phyloP scores from a whole-genome alignment of 2,797 vertebrate species.

The Artibeus lituratus region DNA sequence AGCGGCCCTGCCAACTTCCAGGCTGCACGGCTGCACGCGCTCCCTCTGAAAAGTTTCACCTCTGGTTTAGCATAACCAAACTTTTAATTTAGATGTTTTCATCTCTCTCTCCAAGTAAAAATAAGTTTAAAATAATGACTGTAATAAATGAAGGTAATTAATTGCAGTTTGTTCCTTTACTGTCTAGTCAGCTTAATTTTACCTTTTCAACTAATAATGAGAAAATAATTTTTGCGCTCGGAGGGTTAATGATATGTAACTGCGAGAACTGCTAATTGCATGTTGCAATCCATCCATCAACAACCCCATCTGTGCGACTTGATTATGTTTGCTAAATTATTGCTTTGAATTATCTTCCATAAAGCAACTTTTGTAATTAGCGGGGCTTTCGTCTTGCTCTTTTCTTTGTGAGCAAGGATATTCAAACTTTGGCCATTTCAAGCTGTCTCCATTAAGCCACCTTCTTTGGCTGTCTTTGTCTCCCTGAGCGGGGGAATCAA shows the following conservation, averaged over 20 bases:
- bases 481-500: constrained; percentile 69
- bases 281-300: constrained; percentile 99
- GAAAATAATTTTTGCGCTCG: constrained; percentile 98
- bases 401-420: constrained; percentile 88
- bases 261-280: constrained; percentile 98
- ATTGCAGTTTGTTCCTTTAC: constrained; percentile 92
- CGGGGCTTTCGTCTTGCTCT: constrained; percentile 90
- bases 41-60: constrained; percentile 76
- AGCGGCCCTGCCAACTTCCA: neutral
- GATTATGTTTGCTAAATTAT: constrained; percentile 99
- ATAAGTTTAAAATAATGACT: constrained; percentile 90
- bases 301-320: constrained; percentile 97
- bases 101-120: constrained; percentile 83
- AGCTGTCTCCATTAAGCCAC: constrained; percentile 79
- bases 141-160: constrained; percentile 92
- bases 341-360: constrained; percentile 99
- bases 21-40: neutral
- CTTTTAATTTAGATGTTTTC: constrained; percentile 90
- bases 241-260: constrained; percentile 99
- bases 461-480: constrained; percentile 74
- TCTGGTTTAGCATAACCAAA: constrained; percentile 85
- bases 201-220: constrained; percentile 99
- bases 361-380: constrained; percentile 99
- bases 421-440: constrained; percentile 86
- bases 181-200: constrained; percentile 99